These are phyloP conservation scores for Chromobotia macracanthus DNA, from an alignment of 2,797 vertebrate species.

Conservation along the genomic window DNA sequence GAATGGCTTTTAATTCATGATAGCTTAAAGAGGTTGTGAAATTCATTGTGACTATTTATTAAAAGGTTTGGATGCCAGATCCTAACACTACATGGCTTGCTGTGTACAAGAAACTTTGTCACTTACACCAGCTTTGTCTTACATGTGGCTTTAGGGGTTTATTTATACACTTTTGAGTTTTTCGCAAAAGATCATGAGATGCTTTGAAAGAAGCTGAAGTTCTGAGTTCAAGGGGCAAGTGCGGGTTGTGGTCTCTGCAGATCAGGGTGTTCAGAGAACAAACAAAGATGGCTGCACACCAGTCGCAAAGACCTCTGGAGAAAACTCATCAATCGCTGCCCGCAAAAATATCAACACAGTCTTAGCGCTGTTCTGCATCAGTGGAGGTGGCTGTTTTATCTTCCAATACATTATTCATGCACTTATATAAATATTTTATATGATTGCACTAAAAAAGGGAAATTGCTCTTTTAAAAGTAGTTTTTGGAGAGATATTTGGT, in stretches of 20 bases:
- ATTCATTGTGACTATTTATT: background rate
- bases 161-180: conserved; percentile 22
- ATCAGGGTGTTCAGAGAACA: conserved; percentile 49
- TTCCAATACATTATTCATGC: conserved; percentile 58
- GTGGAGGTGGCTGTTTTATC: conserved; percentile 54
- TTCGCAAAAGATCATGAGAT: conserved; percentile 19
- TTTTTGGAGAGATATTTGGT: conserved; percentile 54
- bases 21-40: background rate
- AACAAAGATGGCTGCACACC: conserved; percentile 29
- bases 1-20: background rate
- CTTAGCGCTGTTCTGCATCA: conserved; percentile 53
- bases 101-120: conserved; percentile 5
- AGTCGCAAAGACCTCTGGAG: conserved; percentile 40
- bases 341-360: conserved; percentile 58
- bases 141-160: conserved; percentile 25
- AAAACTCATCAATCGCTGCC: conserved; percentile 38
- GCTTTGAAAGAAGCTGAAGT: conserved; percentile 29
- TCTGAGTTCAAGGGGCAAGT: conserved; percentile 34
- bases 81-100: background rate
- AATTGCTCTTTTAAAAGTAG: conserved; percentile 54
- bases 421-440: conserved; percentile 61
- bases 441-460: conserved; percentile 56
- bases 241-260: conserved; percentile 49
- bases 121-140: conserved; percentile 3
- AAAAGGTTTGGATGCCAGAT: background rate